These are phyloP conservation scores for Amblyraja radiata DNA, from an alignment of 2,797 vertebrate species.

Conservation along the genomic window DNA sequence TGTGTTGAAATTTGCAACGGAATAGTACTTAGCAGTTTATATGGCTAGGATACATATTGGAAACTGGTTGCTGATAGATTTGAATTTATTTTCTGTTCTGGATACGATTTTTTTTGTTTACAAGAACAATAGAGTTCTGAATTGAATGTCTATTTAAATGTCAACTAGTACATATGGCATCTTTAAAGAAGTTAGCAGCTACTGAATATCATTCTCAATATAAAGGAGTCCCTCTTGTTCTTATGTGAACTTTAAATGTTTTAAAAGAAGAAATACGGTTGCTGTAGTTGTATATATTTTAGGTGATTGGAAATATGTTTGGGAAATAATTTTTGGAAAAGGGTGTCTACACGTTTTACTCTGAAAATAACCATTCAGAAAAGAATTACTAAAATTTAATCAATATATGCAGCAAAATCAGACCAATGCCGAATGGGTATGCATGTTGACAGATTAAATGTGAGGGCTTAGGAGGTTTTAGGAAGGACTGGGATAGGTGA, in stretches of 20 bases:
- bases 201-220: neutral
- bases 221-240: neutral
- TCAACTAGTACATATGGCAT: neutral
- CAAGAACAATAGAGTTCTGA: neutral
- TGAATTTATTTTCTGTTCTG: neutral
- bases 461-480: neutral
- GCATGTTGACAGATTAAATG: neutral
- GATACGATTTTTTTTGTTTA: neutral
- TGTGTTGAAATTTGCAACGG: conserved; percentile 10
- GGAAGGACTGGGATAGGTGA: neutral
- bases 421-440: neutral
- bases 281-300: neutral
- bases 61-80: neutral
- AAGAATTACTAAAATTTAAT: neutral
- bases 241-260: neutral
- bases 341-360: neutral
- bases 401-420: neutral
- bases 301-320: neutral
- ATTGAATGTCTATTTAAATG: neutral
- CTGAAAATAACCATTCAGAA: neutral
- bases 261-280: neutral
- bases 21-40: neutral
- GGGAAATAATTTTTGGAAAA: neutral
- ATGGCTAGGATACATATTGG: neutral
- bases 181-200: neutral